Evolutionary conservation across 2,888 invertebrate genomes (phyloP).

Genomic region (Minunthozetes semirufus): DNA sequence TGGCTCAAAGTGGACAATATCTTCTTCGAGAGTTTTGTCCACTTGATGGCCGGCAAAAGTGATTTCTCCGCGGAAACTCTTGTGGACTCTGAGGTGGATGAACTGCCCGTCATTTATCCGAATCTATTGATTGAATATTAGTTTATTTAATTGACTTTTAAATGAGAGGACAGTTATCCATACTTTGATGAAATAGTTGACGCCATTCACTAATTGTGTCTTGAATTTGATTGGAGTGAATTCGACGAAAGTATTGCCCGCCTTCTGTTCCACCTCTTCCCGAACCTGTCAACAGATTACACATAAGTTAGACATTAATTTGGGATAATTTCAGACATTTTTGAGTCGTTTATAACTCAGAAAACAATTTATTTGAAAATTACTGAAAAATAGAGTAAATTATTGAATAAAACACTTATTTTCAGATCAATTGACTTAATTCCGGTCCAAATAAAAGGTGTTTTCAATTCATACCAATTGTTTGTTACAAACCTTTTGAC

Average conservation of each 20-base stretch:
- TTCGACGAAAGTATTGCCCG: slow-evolving; percentile 38
- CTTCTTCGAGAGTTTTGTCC: slow-evolving; percentile 40
- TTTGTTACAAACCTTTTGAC: too few relatives aligned
- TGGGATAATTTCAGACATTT: not conserved
- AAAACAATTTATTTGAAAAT: too few relatives aligned
- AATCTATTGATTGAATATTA: slow-evolving; percentile 36
- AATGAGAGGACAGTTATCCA: not conserved
- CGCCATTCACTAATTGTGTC: slow-evolving; percentile 43
- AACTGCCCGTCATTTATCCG: slow-evolving; percentile 38
- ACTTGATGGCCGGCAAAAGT: slow-evolving; percentile 39
- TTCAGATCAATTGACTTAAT: too few relatives aligned
- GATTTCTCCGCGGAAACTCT: slow-evolving; percentile 40
- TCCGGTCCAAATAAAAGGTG: too few relatives aligned
- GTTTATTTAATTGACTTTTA: slow-evolving; percentile 6
- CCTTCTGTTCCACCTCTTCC: slow-evolving; percentile 39
- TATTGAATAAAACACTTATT: too few relatives aligned
- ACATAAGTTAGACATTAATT: not conserved
- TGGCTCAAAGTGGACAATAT: slow-evolving; percentile 38
- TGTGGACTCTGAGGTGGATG: slow-evolving; percentile 41
- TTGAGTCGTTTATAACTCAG: too few relatives aligned
- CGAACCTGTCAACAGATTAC: slow-evolving; percentile 38
- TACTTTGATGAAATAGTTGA: slow-evolving; percentile 43
- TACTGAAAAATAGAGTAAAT: too few relatives aligned
- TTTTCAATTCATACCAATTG: too few relatives aligned
- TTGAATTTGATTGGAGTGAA: slow-evolving; percentile 39